phyloP scores from a whole-genome alignment of 2,797 vertebrate genomes.

The Meda fulgida region DNA sequence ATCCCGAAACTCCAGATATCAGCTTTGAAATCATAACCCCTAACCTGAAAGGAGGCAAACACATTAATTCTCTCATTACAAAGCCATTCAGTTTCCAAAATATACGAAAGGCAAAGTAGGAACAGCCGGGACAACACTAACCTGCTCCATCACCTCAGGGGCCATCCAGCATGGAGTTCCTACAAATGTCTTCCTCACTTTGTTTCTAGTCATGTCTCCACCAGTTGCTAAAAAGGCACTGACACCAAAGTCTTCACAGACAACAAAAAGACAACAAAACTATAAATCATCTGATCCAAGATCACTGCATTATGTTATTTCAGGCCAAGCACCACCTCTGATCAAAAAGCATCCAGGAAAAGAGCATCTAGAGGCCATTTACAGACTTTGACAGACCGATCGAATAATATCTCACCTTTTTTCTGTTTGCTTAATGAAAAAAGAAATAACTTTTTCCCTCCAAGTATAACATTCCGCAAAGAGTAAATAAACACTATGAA shows the following conservation, averaged over 20 bases:
- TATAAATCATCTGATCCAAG: neutral
- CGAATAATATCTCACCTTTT: neutral
- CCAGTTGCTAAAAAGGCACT: constrained; percentile 96
- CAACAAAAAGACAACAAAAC: neutral
- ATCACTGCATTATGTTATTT: neutral
- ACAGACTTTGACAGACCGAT: neutral
- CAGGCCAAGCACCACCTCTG: neutral
- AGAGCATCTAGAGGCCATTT: neutral
- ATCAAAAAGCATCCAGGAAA: too few species aligned
- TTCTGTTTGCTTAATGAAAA: neutral
- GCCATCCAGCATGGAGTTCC: constrained; percentile 99
- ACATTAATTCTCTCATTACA: neutral
- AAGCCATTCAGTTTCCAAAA: neutral
- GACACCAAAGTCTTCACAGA: constrained; percentile 88
- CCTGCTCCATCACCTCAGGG: constrained; percentile 99
- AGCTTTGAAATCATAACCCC: constrained; percentile 97
- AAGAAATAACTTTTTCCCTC: neutral
- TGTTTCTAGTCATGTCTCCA: constrained; percentile 96
- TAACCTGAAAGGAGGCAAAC: constrained; percentile 78
- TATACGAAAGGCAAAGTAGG: neutral
- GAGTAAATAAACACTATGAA: neutral
- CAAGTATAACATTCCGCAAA: neutral
- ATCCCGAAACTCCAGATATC: constrained; percentile 99
- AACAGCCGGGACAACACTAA: constrained; percentile 58
- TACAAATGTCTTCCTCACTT: constrained; percentile 98